These are phyloP conservation scores for Tachyglossus aculeatus DNA, from an alignment of 2,797 vertebrate genomes.

Conservation along the genomic window DNA sequence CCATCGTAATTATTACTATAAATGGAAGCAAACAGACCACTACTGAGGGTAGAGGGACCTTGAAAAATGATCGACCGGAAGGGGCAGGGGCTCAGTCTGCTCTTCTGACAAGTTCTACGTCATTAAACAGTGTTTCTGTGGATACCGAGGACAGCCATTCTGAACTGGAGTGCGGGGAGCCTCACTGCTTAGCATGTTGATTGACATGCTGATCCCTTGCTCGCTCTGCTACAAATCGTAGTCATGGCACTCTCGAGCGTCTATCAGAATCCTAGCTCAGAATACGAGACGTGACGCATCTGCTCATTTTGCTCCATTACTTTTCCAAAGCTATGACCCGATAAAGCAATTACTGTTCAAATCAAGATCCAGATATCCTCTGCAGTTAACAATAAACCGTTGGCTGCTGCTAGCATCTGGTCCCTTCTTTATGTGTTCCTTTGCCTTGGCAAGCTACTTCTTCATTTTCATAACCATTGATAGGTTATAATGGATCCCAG, in stretches of 20 bases:
- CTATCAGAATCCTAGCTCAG: constrained; percentile 2
- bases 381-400: background rate
- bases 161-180: too few relatives aligned
- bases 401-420: constrained; percentile 12
- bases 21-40: too few relatives aligned
- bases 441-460: background rate
- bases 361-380: constrained; percentile 8
- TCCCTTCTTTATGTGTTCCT: constrained; percentile 8
- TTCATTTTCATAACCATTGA: constrained; percentile 18
- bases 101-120: too few relatives aligned
- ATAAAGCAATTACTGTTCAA: constrained; percentile 35
- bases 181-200: background rate
- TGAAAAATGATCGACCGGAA: too few relatives aligned
- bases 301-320: constrained; percentile 14
- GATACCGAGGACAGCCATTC: too few relatives aligned
- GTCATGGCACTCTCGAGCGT: background rate
- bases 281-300: constrained; percentile 40
- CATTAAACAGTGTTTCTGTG: too few relatives aligned
- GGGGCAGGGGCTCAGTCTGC: too few relatives aligned
- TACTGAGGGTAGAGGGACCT: too few relatives aligned
- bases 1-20: too few relatives aligned
- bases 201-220: background rate
- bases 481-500: constrained; percentile 13
- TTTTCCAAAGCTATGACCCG: constrained; percentile 43
- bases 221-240: background rate